These are phyloP conservation scores for Plutomurus gul DNA, from an alignment of 1,140 invertebrate genomes.

Conservation along the genomic window DNA sequence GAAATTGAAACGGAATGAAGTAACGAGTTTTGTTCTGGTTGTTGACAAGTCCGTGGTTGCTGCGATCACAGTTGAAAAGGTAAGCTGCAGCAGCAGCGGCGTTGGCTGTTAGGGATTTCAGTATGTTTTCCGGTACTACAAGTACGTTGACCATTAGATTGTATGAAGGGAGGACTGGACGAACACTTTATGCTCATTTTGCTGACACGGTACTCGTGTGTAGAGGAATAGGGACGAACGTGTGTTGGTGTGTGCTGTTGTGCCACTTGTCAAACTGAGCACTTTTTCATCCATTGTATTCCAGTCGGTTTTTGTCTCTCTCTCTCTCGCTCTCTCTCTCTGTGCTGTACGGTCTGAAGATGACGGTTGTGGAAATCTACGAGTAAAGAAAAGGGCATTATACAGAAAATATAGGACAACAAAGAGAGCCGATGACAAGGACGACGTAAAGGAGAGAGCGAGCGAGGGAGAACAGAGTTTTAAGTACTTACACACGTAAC, in stretches of 20 bases:
- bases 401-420: background rate
- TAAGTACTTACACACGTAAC: background rate
- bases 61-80: too few relatives aligned
- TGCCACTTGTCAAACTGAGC: conserved; percentile 20
- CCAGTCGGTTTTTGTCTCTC: background rate
- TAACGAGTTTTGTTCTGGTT: too few relatives aligned
- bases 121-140: background rate
- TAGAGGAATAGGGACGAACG: background rate
- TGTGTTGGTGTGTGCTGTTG: conserved; percentile 11
- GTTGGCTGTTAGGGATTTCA: too few relatives aligned
- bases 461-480: background rate
- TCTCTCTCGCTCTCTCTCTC: background rate
- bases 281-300: conserved; percentile 9
- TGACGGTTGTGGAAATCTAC: background rate
- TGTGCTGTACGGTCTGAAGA: background rate
- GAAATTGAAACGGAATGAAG: too few relatives aligned
- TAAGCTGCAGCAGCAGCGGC: too few relatives aligned
- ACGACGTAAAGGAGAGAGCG: background rate
- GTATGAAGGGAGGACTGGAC: background rate
- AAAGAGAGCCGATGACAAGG: background rate
- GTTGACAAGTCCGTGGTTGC: too few relatives aligned
- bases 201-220: background rate
- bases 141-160: conserved; percentile 1
- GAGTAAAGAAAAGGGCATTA: background rate
- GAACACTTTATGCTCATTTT: conserved; percentile 1